Conservation (phyloP, 2,797 vertebrate species). For the Enteromius argenteus region DNA sequence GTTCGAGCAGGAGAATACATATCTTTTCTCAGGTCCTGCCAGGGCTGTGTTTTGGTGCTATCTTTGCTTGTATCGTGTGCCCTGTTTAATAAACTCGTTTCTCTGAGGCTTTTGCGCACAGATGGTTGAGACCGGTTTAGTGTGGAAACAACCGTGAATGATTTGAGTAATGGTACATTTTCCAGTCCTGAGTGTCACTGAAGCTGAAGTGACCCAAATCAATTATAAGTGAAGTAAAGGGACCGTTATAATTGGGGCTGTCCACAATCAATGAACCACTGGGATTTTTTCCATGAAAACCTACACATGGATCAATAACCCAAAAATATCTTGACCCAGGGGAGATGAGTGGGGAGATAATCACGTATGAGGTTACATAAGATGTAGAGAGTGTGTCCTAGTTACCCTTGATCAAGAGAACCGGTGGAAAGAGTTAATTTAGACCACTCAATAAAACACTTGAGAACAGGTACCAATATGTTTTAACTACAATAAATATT, state of each 20-base stretch:
- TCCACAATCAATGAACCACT: conserved; percentile 42
- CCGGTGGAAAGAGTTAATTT: conserved; percentile 7
- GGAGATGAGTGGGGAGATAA: conserved; percentile 52
- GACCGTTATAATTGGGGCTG: not conserved
- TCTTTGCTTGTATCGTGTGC: not conserved
- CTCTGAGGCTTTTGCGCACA: not conserved
- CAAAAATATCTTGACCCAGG: conserved; percentile 61
- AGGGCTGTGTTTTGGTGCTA: not conserved
- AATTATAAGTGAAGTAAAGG: conserved; percentile 15
- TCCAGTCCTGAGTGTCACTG: not conserved
- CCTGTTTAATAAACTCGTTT: not conserved
- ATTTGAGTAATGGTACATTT: not conserved
- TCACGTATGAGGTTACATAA: conserved; percentile 52
- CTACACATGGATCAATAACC: conserved; percentile 48
- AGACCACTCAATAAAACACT: conserved; percentile 1
- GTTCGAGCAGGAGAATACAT: not conserved
- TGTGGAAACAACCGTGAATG: not conserved
- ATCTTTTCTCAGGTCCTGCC: not conserved
- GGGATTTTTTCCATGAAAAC: conserved; percentile 48
- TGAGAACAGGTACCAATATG: not conserved
- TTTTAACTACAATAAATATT: not conserved
- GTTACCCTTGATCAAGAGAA: conserved; percentile 13
- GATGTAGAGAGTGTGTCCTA: conserved; percentile 14
- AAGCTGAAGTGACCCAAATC: conserved; percentile 18
- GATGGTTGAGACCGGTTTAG: not conserved